Evolutionary conservation across 2,888 invertebrate genomes (phyloP).

Genomic region (Thereva unica): DNA sequence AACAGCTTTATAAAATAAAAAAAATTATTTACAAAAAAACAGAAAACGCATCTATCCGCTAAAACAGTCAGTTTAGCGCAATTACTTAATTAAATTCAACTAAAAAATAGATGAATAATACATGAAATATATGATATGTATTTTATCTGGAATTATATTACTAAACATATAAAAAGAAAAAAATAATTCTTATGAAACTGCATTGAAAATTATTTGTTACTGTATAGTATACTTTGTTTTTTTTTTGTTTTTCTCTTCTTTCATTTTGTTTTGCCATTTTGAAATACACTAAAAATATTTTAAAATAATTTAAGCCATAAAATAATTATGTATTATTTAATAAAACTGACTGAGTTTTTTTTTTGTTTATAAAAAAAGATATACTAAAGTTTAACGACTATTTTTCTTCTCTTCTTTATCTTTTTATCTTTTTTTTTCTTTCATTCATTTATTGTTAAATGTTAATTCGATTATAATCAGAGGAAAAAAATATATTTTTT

Average conservation of each 20-base stretch:
- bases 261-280: too few relatives aligned
- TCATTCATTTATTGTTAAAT: conserved; percentile 16
- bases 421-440: too few relatives aligned
- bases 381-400: conserved; percentile 32
- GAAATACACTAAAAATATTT: conserved; percentile 17
- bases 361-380: conserved; percentile 1
- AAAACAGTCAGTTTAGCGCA: conserved; percentile 34
- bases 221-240: too few relatives aligned
- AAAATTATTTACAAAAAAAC: conserved; percentile 31
- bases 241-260: too few relatives aligned
- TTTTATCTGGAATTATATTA: too few relatives aligned
- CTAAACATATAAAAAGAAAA: too few relatives aligned
- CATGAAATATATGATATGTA: too few relatives aligned
- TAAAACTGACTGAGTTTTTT: conserved; percentile 24
- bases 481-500: conserved; percentile 28
- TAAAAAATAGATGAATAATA: too few relatives aligned
- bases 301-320: conserved; percentile 31
- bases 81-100: conserved; percentile 14
- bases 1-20: conserved; percentile 27
- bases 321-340: conserved; percentile 15
- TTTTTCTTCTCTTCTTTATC: background rate
- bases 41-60: conserved; percentile 30
- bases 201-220: too few relatives aligned
- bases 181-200: too few relatives aligned
- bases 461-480: conserved; percentile 31